Percentiles rank a stretch among this genome's conserved stretches.
Evolutionary conservation across 1,140 invertebrate species (phyloP).

Genomic region (Drosophila watanabei): DNA sequence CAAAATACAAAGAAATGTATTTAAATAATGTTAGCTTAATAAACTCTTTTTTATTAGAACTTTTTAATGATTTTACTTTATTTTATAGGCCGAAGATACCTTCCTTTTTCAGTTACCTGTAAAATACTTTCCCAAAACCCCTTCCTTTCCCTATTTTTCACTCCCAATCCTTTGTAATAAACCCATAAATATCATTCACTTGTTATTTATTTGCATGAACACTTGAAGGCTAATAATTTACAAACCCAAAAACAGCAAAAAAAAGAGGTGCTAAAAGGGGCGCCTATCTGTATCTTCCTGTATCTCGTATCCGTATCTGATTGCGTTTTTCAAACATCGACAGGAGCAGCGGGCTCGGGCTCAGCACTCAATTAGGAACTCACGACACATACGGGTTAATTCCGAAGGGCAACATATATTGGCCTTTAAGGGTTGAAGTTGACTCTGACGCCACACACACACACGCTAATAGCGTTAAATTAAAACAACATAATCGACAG

Average conservation of each 20-base stretch:
- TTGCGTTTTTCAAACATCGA: constrained; percentile 79
- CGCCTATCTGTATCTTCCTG: constrained; percentile 46
- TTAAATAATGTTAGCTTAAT: background rate
- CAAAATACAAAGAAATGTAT: too few species aligned
- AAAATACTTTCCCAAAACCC: background rate
- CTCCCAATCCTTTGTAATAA: constrained; percentile 4
- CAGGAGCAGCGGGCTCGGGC: background rate
- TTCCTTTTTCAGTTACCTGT: background rate
- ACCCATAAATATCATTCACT: constrained; percentile 66
- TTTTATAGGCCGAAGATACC: background rate
- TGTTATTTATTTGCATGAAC: constrained; percentile 78
- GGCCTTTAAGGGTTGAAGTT: constrained; percentile 43
- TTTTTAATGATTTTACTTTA: background rate
- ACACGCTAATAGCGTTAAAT: constrained; percentile 81
- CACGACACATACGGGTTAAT: constrained; percentile 41
- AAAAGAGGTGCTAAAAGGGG: constrained; percentile 45
- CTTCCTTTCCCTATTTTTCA: background rate
- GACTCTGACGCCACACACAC: constrained; percentile 27
- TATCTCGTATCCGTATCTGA: constrained; percentile 46
- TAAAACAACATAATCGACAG: constrained; percentile 84
- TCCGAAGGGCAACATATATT: constrained; percentile 8
- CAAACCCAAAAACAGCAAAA: constrained; percentile 1
- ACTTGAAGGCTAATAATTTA: constrained; percentile 44
- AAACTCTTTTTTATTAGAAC: background rate
- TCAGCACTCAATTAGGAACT: constrained; percentile 77